Evolutionary conservation across 2,888 invertebrate species (phyloP), one percentile per base, ranked within the genome.

Genomic region (Lumbricus terrestris): DNA sequence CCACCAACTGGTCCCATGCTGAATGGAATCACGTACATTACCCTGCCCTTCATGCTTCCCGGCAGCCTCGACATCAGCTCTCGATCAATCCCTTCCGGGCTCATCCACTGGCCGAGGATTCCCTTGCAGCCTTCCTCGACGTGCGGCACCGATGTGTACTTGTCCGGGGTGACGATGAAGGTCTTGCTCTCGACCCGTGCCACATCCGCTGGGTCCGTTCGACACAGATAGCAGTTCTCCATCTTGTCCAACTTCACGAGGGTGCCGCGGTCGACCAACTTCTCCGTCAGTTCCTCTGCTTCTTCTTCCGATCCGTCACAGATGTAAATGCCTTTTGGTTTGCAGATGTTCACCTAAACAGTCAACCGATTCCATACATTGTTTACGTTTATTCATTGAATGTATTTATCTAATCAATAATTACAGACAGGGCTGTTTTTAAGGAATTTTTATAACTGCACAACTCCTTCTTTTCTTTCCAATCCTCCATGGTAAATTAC

Each of bases 181-280:
- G 93, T 93, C 90, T 92, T 93, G 83, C 92, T 91, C 91, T 93
- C 93, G 20, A 93, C 93, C 15, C 93, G 91, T 42, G 93, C 93
- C 42, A 93, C 93, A 88, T 93, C 93, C 20, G 92, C 92, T 18
- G 93, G 93, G 89, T 93, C 93, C 13, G 93, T 93, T 23, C 92
- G 91, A 89, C 92, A 92, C 88, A 93, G 89, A 90, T 92, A 93
- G 91, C 97, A 98, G 95, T 98, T 98, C 89, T 98, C 96, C 94
- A 98, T 98, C 95, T 98, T 98, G 35, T 97, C 96, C 93, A 98
- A 95, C 0, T 96, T 96, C 90, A 96, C 96, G 92, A 98, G 96
- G 20, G 97, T 97, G 90, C 97, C 97, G 93, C 96, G 96, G 91
- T 97, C 91, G 34, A 92, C 90, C 96, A 98, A 96, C 69, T 92